Conservation (phyloP, 2,113 vertebrate genomes). For the Labeo catla region DNA sequence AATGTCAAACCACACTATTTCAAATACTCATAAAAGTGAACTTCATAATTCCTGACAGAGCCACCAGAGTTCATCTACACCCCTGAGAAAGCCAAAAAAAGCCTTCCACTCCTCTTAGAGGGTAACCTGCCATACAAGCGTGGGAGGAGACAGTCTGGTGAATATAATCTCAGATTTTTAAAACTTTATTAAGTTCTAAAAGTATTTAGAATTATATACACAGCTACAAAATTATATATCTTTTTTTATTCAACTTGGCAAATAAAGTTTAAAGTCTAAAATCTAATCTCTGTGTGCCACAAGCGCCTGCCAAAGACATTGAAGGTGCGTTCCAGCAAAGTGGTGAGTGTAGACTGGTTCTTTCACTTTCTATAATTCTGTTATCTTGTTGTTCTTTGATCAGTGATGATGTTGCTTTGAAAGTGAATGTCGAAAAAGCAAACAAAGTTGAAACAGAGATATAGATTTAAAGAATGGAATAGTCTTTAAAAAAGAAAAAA, state of each 20-base stretch:
- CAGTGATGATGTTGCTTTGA: not conserved
- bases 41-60: slow-evolving; percentile 65
- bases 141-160: slow-evolving; percentile 83
- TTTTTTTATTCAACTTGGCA: not conserved
- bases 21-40: not conserved
- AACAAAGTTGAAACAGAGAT: not conserved
- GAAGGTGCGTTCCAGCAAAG: slow-evolving; percentile 68
- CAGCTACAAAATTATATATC: not conserved
- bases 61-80: slow-evolving; percentile 78
- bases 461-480: not conserved
- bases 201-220: not conserved
- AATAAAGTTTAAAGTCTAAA: slow-evolving; percentile 8
- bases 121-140: slow-evolving; percentile 70
- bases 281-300: slow-evolving; percentile 33
- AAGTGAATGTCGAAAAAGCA: not conserved
- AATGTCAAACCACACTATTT: not conserved
- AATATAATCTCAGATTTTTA: slow-evolving; percentile 33
- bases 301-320: slow-evolving; percentile 80
- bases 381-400: not conserved
- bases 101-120: slow-evolving; percentile 74
- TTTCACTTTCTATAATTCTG: not conserved
- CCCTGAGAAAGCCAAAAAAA: slow-evolving; percentile 77
- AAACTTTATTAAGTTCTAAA: not conserved
- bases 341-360: slow-evolving; percentile 59
- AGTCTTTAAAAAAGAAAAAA: not conserved